These are phyloP conservation scores for Anguilla obscura DNA, from an alignment of 2,797 vertebrate species.

Conservation along the genomic window DNA sequence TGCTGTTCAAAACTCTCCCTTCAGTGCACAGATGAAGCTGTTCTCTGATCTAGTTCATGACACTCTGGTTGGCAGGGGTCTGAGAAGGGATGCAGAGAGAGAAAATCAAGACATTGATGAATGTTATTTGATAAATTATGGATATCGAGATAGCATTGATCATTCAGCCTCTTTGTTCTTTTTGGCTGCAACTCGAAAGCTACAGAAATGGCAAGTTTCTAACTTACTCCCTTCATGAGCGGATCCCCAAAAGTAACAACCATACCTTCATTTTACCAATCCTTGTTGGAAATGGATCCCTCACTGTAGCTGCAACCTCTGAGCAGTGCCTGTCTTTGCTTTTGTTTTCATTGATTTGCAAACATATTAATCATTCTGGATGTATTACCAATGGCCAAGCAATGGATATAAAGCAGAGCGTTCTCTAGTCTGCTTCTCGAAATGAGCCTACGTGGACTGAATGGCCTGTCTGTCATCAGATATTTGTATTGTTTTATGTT, in stretches of 20 bases:
- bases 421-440: not conserved
- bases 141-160: not conserved
- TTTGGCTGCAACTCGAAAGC: slow-evolving; percentile 4
- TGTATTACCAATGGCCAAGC: not conserved
- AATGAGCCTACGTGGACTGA: not conserved
- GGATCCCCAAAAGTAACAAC: not conserved
- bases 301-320: not conserved
- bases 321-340: not conserved
- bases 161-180: not conserved
- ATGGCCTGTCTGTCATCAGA: not conserved
- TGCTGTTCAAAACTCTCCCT: not conserved
- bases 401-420: not conserved
- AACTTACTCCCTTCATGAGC: not conserved
- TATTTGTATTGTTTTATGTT: not conserved
- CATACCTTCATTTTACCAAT: not conserved
- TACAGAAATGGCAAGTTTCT: not conserved
- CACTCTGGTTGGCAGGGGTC: not conserved
- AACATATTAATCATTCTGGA: not conserved
- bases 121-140: slow-evolving; percentile 18
- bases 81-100: not conserved
- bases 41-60: not conserved
- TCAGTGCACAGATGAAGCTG: not conserved
- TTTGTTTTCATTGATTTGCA: not conserved
- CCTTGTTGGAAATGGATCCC: not conserved
- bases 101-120: not conserved